Percentiles rank a stretch among this genome's conserved stretches.
phyloP scores from a whole-genome alignment of 1,140 invertebrate genomes.

The Oscheius sp. region DNA sequence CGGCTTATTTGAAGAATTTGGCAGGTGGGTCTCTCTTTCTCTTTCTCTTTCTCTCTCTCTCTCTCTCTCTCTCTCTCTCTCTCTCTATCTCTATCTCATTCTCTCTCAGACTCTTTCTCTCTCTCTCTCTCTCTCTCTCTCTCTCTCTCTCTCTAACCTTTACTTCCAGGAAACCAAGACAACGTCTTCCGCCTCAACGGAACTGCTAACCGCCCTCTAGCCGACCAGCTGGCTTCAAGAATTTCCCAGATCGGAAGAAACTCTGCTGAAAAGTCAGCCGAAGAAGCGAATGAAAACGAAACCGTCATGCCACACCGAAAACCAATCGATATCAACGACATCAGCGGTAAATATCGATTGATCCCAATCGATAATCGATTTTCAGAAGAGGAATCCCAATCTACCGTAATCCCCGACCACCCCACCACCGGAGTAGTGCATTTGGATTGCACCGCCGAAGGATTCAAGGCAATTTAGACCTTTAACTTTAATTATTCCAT shows the following conservation, averaged over 20 bases:
- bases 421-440: conserved; percentile 7
- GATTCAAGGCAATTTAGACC: conserved; percentile 9
- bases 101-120: too few species aligned
- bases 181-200: not conserved
- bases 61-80: too few species aligned
- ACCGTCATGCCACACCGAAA: not conserved
- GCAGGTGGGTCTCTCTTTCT: not conserved
- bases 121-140: too few species aligned
- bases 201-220: not conserved
- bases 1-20: not conserved
- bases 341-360: not conserved
- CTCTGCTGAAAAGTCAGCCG: not conserved
- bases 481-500: not conserved
- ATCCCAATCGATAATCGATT: not conserved
- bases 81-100: too few species aligned
- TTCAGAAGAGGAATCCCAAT: conserved; percentile 1
- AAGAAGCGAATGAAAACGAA: not conserved
- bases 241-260: not conserved
- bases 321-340: not conserved
- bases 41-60: too few species aligned
- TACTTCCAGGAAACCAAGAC: not conserved
- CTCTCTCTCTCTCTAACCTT: too few species aligned
- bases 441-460: conserved; percentile 21
- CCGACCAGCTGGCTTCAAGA: not conserved
- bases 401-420: not conserved